Percentiles rank a stretch among this genome's conserved stretches.
Conservation (phyloP, 2,888 invertebrate species). For the Ferrisia virgata region DNA sequence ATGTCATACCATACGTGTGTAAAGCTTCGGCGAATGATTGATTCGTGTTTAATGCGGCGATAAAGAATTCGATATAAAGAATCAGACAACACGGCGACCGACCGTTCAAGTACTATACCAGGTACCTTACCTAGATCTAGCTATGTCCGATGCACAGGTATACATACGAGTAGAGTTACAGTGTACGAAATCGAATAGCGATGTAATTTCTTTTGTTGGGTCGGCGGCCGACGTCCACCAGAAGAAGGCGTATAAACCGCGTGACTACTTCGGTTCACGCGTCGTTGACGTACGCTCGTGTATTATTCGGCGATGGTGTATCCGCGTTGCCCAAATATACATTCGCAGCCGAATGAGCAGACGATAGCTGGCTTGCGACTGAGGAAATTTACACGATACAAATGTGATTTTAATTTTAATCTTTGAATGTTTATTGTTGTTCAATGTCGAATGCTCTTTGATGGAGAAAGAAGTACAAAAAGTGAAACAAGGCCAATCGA, state of each 20-base stretch:
- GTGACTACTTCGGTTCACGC: slow-evolving; percentile 16
- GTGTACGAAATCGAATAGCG: neutral
- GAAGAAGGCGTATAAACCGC: neutral
- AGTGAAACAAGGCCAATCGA: no score
- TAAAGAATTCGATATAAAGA: neutral
- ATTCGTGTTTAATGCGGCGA: slow-evolving; percentile 12
- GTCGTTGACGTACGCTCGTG: neutral
- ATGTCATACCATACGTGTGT: neutral
- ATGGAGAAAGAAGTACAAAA: no score
- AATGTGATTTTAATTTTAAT: slow-evolving; percentile 27
- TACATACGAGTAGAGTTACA: no score
- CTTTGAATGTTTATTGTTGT: no score
- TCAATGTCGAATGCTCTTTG: no score
- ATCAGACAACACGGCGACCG: neutral
- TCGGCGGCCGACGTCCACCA: neutral
- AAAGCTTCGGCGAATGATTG: slow-evolving; percentile 16
- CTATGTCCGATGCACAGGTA: no score
- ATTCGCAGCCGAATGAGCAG: no score
- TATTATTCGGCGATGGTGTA: no score
- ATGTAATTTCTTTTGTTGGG: neutral
- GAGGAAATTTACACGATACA: neutral
- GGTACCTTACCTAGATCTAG: no score
- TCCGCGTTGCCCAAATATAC: neutral
- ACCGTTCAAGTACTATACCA: no score
- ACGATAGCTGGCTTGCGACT: neutral